A percentile compares a stretch with the other conserved stretches of the same genome.
Evolutionary conservation across 2,113 vertebrate genomes (phyloP).

Genomic region (Pseudonaja textilis): DNA sequence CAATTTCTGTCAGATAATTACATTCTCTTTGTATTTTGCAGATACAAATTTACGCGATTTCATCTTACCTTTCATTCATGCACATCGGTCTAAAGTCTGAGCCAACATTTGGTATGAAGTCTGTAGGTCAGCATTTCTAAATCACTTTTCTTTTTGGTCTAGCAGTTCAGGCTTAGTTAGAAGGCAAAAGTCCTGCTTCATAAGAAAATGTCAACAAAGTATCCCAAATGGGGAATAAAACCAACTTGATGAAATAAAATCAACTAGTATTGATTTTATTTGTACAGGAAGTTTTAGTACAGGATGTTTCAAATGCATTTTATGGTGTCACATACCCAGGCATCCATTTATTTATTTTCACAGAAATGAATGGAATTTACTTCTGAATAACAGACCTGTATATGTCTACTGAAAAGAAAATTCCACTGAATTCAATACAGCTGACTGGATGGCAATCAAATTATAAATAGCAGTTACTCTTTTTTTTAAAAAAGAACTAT

Average conservation of each 20-base stretch:
- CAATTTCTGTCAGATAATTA: neutral
- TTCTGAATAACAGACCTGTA: neutral
- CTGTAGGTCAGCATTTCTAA: neutral
- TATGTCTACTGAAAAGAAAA: neutral
- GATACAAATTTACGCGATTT: neutral
- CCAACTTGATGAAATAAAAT: neutral
- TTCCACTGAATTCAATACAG: neutral
- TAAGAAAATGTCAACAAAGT: neutral
- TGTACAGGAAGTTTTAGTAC: too few relatives aligned
- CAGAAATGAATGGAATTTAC: neutral
- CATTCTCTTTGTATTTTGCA: neutral
- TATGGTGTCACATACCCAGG: neutral
- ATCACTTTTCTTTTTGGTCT: neutral
- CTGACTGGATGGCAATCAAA: neutral
- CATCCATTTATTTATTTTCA: neutral
- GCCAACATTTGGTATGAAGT: neutral
- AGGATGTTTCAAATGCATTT: neutral
- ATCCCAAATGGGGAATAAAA: neutral
- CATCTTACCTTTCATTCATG: neutral
- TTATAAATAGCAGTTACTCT: neutral
- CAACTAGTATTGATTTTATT: neutral
- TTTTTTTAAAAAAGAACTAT: neutral
- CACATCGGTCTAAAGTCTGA: neutral
- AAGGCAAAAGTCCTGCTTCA: neutral
- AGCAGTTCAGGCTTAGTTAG: neutral